Percentiles rank a stretch among this genome's conserved stretches.
These are phyloP conservation scores for Drosophila sproati DNA, from an alignment of 1,140 invertebrate genomes.

Conservation along the genomic window DNA sequence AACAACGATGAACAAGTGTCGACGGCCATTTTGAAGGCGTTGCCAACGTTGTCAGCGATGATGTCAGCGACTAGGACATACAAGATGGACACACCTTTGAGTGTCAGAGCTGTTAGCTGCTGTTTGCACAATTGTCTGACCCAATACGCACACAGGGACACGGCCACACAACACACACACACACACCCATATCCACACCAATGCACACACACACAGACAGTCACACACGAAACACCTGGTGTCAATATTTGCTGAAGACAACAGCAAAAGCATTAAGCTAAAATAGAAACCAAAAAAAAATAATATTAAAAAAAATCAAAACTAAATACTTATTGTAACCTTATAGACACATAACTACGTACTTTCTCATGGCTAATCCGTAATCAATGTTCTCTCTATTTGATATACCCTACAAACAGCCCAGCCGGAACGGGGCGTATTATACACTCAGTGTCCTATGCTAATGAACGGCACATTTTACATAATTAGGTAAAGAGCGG, in stretches of 20 bases:
- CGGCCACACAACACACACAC: slow-evolving; percentile 28
- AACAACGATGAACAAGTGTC: slow-evolving; percentile 34
- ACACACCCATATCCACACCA: slow-evolving; percentile 14
- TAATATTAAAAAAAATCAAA: slow-evolving; percentile 9
- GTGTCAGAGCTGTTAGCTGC: slow-evolving; percentile 67
- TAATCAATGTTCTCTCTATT: slow-evolving; percentile 66
- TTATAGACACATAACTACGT: slow-evolving; percentile 25
- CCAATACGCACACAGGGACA: slow-evolving; percentile 31
- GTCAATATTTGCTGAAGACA: slow-evolving; percentile 33
- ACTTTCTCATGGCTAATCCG: slow-evolving; percentile 45
- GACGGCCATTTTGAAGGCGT: slow-evolving; percentile 65
- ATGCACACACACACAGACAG: slow-evolving; percentile 5
- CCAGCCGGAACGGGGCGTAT: slow-evolving; percentile 78
- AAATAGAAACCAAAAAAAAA: slow-evolving; percentile 7
- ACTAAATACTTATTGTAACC: slow-evolving; percentile 29
- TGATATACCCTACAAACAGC: slow-evolving; percentile 62
- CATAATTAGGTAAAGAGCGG: slow-evolving; percentile 82
- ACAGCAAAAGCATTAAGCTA: slow-evolving; percentile 1
- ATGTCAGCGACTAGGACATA: slow-evolving; percentile 59
- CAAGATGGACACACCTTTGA: slow-evolving; percentile 67
- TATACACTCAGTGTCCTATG: slow-evolving; percentile 84
- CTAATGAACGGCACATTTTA: slow-evolving; percentile 84
- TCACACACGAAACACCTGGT: slow-evolving; percentile 7
- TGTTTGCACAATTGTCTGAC: slow-evolving; percentile 63
- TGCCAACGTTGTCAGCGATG: slow-evolving; percentile 61